Conservation (phyloP, 2,888 invertebrate species). For the Nycteola revayana region DNA sequence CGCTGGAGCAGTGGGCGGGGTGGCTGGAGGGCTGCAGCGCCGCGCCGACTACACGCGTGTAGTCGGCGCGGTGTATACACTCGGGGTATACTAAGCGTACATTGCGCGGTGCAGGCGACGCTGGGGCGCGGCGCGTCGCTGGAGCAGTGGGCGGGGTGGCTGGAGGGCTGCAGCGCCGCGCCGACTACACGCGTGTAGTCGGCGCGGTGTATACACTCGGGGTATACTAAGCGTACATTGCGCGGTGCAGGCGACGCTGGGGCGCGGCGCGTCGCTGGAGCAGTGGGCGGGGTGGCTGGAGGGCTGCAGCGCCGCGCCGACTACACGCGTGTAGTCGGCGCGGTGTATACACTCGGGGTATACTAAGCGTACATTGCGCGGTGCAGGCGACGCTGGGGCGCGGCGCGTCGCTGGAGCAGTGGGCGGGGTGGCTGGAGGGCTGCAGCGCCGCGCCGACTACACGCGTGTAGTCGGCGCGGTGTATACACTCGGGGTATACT, state of each 20-base stretch:
- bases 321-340: no score
- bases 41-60: conserved; percentile 85
- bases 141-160: conserved; percentile 99
- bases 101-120: no score
- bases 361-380: conserved; percentile 89
- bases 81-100: no score
- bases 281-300: background rate
- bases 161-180: conserved; percentile 93
- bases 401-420: conserved; percentile 86
- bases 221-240: conserved; percentile 26
- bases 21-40: conserved; percentile 91
- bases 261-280: conserved; percentile 81
- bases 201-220: conserved; percentile 93
- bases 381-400: conserved; percentile 93
- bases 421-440: conserved; percentile 85
- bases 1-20: conserved; percentile 62
- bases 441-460: conserved; percentile 89
- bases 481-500: no score
- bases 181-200: conserved; percentile 90
- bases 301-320: conserved; percentile 66
- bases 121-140: conserved; percentile 91
- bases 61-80: no score
- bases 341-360: no score
- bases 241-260: conserved; percentile 84
- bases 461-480: conserved; percentile 53